Evolutionary conservation across 1,140 invertebrate species (phyloP), one percentile per base, ranked within the genome.

Genomic region (Phortica variegata): DNA sequence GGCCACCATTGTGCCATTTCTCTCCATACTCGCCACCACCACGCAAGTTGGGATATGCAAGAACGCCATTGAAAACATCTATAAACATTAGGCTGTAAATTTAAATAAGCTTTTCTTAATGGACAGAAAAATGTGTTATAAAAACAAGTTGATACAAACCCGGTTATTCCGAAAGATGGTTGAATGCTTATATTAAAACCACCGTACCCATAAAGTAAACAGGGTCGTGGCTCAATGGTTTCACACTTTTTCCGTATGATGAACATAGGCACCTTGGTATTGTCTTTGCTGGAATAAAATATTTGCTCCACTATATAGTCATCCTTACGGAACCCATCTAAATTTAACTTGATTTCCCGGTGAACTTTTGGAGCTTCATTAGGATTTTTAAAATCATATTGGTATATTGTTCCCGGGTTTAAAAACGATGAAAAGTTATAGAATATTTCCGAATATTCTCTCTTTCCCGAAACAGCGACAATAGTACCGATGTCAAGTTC

Each of bases 1-100:
- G 84, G 9, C 96, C 97, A 12, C 78, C 88, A 77, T 98, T 91
- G 77, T 99, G 95, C 97, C 97, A 99, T 45, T 85, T 86, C 77
- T 97, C 91, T 32, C 97, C 97, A 78, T 98, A 99, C 78, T 99
- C 96, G 1, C 94, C 94, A 66, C 97, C 97, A 42, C 97, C 97
- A 36, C 97, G 81, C 36, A 99, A 88, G 80, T 98, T 99, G 10
- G 97, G 87, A 56, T 97, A 82, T 10, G 92, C 96, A 48, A 93
- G 81, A 38, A 97, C 80, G 3, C 94, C 94, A 75, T 88, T 82
- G 47, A 97, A 88, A 74, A 95, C 85, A 60, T 96, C 86, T 63
- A 98, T 87, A 74, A 97, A 97, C 48, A 95, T 83, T 20, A 97
- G 77, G 49, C 63, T 66, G 17, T n/a, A 3, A 8, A 7, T n/a